These are phyloP conservation scores for Pandemis corylana DNA, from an alignment of 2,888 invertebrate species.

Conservation along the genomic window DNA sequence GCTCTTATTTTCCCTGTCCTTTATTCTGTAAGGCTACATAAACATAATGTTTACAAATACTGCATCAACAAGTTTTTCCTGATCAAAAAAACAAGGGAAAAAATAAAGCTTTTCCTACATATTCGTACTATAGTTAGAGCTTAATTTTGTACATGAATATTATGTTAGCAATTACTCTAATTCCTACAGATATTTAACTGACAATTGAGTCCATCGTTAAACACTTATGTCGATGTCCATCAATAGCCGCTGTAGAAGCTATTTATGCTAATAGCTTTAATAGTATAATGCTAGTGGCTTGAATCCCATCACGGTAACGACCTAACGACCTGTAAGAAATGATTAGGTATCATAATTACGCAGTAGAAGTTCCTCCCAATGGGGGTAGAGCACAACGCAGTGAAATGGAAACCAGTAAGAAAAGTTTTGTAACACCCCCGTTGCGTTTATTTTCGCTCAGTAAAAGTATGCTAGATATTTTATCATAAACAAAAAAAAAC, in stretches of 20 bases:
- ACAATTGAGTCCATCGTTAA: background rate
- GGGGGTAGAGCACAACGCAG: background rate
- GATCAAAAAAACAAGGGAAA: no score
- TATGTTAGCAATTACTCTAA: background rate
- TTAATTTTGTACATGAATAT: background rate
- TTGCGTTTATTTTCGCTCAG: no score
- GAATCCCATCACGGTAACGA: background rate
- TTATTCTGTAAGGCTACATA: no score
- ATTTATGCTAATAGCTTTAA: conserved; percentile 10
- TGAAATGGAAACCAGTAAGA: background rate
- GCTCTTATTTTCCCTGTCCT: no score
- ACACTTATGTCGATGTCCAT: background rate
- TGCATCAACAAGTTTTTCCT: no score
- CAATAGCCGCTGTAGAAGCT: background rate
- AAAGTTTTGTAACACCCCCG: background rate
- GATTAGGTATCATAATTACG: background rate
- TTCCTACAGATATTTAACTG: background rate
- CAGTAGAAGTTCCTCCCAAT: background rate
- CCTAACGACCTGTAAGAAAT: conserved; percentile 5
- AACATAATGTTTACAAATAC: no score
- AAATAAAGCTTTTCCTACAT: no score
- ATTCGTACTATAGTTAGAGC: no score
- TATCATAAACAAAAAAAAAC: no score
- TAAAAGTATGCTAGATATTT: no score
- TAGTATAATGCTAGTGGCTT: background rate